Conservation (phyloP, 2,113 vertebrate species). For the Microcebus jonahi region DNA sequence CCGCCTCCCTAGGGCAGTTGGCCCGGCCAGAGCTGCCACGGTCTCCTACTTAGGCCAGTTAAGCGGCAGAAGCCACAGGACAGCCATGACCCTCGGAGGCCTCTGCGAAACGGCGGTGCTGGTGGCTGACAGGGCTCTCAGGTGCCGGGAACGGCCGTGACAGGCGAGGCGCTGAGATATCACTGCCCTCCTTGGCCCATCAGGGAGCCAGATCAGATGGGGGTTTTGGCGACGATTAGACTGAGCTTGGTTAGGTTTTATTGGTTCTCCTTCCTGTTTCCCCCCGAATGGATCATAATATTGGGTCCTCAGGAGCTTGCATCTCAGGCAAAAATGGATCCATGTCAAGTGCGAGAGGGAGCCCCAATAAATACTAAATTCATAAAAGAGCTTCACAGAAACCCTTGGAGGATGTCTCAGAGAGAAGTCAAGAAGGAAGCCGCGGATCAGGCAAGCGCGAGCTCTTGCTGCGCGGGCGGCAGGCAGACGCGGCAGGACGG, state of each 20-base stretch:
- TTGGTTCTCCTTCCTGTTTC: conserved; percentile 74
- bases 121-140: conserved; percentile 66
- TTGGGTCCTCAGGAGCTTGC: conserved; percentile 56
- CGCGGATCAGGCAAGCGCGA: background rate
- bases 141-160: background rate
- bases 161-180: background rate
- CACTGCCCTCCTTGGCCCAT: conserved; percentile 67
- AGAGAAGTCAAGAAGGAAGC: background rate
- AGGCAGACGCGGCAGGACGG: background rate
- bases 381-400: conserved; percentile 62
- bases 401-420: conserved; percentile 59
- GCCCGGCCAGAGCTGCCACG: conserved; percentile 54
- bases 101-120: conserved; percentile 61
- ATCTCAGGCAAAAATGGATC: conserved; percentile 65
- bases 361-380: conserved; percentile 74
- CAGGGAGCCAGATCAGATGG: conserved; percentile 74
- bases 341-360: conserved; percentile 58
- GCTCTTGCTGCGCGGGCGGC: background rate
- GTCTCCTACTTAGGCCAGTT: conserved; percentile 60
- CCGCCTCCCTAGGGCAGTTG: conserved; percentile 57
- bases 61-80: conserved; percentile 66
- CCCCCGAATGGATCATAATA: conserved; percentile 56
- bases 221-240: conserved; percentile 58
- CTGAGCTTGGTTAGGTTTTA: conserved; percentile 77
- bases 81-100: conserved; percentile 70